A percentile compares a stretch with the other conserved stretches of the same genome.
Conservation (phyloP, 2,888 invertebrate genomes). For the Eudemis profundana region DNA sequence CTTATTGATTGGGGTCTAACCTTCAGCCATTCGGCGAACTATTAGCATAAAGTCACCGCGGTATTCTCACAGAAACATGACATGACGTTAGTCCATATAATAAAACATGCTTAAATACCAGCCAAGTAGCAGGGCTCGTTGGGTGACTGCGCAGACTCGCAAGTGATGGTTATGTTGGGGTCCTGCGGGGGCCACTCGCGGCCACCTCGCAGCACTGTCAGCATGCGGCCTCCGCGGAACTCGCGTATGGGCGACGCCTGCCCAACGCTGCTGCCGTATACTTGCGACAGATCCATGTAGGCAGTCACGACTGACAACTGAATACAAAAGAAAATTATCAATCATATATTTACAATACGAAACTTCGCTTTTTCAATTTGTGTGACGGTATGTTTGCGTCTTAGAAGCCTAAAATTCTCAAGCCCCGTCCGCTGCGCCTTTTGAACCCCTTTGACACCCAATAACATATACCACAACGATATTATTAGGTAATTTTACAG, state of each 20-base stretch:
- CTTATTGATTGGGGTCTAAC: no score
- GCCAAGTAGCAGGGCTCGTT: conserved; percentile 91
- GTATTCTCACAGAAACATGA: not conserved
- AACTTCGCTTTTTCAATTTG: no score
- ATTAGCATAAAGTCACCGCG: no score
- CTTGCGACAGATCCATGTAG: conserved; percentile 91
- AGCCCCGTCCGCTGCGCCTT: no score
- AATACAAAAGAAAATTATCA: conserved; percentile 5
- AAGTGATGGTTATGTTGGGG: conserved; percentile 88
- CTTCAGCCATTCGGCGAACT: no score
- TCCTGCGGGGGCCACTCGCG: conserved; percentile 90
- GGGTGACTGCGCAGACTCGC: conserved; percentile 86
- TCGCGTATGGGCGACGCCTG: conserved; percentile 88
- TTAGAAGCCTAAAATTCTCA: no score
- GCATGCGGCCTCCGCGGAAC: conserved; percentile 88
- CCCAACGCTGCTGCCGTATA: conserved; percentile 90
- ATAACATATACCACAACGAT: no score
- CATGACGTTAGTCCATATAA: not conserved
- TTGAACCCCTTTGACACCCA: no score
- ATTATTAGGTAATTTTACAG: no score
- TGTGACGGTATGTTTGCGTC: no score
- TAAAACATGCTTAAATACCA: conserved; percentile 76
- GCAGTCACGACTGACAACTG: conserved; percentile 89
- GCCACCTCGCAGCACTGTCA: conserved; percentile 86
- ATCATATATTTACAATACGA: not conserved